phyloP scores from a whole-genome alignment of 1,140 invertebrate species.

The Stenopsyche tienmushanensis region DNA sequence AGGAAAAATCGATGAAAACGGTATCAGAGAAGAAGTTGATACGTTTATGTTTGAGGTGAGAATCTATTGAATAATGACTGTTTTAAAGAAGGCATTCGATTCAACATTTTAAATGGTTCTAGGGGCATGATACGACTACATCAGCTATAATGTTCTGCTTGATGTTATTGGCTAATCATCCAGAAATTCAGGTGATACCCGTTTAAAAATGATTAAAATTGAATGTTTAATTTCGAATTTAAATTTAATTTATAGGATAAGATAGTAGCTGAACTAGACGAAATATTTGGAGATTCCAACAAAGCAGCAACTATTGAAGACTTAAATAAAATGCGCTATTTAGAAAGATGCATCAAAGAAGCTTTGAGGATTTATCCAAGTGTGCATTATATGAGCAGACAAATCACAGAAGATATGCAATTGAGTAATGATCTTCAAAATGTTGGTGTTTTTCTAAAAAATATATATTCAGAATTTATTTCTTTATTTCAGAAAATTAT shows the following conservation, averaged over 20 bases:
- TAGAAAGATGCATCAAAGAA: constrained; percentile 67
- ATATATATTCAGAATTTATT: neutral
- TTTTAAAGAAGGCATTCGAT: neutral
- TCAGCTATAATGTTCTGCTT: constrained; percentile 66
- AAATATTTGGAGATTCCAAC: constrained; percentile 59
- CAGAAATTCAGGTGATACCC: constrained; percentile 56
- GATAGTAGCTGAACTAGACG: constrained; percentile 59
- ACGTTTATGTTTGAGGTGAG: constrained; percentile 76
- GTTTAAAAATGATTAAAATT: constrained; percentile 5
- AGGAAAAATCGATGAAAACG: constrained; percentile 59
- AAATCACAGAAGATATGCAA: constrained; percentile 48
- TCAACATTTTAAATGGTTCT: constrained; percentile 20
- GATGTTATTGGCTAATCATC: constrained; percentile 68
- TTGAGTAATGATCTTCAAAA: constrained; percentile 43
- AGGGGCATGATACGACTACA: constrained; percentile 83
- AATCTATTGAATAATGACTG: neutral
- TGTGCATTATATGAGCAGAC: constrained; percentile 59
- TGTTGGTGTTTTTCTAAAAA: neutral
- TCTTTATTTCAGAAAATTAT: constrained; percentile 24
- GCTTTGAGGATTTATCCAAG: constrained; percentile 62
- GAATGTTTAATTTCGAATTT: neutral
- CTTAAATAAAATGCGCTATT: constrained; percentile 56
- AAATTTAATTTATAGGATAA: constrained; percentile 16
- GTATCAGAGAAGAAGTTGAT: constrained; percentile 80
- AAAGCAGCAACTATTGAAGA: constrained; percentile 59